Evolutionary conservation across 2,113 vertebrate species (phyloP).

Genomic region (Eulemur rufifrons): DNA sequence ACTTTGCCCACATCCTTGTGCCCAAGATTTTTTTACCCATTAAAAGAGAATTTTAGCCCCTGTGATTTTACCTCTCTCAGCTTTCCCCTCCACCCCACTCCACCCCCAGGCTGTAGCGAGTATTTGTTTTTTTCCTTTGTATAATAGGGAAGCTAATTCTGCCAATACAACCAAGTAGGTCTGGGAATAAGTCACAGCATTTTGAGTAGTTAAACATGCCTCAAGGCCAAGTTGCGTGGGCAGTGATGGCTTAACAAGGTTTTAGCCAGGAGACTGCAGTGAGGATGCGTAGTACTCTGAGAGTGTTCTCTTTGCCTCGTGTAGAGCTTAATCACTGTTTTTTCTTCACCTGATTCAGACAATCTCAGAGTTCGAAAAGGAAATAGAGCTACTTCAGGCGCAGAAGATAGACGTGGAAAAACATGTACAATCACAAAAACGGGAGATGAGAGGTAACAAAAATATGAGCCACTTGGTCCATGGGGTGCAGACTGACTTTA

Average conservation of each 20-base stretch:
- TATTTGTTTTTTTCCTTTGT: background rate
- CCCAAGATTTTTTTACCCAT: no score
- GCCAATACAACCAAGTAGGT: background rate
- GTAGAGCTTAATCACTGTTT: background rate
- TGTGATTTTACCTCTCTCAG: background rate
- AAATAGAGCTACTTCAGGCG: constrained; percentile 91
- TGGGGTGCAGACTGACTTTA: no score
- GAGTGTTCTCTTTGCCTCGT: background rate
- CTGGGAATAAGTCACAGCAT: background rate
- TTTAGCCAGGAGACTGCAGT: background rate
- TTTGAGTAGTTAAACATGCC: background rate
- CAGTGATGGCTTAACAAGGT: background rate
- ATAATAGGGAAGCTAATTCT: background rate
- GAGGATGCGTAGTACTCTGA: fast-evolving
- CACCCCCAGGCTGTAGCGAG: background rate
- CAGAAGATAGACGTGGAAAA: constrained; percentile 90
- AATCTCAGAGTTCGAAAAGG: constrained; percentile 93
- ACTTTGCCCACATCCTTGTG: background rate
- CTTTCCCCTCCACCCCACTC: no score
- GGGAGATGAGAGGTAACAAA: constrained; percentile 91
- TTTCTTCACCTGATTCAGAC: constrained; percentile 77
- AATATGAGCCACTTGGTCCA: background rate
- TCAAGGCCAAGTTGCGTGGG: background rate
- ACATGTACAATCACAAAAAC: constrained; percentile 88
- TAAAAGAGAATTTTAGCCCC: background rate